Base-by-base conservation (phyloP, 2,888 invertebrate species). In the Diarsia dahlii region DNA sequence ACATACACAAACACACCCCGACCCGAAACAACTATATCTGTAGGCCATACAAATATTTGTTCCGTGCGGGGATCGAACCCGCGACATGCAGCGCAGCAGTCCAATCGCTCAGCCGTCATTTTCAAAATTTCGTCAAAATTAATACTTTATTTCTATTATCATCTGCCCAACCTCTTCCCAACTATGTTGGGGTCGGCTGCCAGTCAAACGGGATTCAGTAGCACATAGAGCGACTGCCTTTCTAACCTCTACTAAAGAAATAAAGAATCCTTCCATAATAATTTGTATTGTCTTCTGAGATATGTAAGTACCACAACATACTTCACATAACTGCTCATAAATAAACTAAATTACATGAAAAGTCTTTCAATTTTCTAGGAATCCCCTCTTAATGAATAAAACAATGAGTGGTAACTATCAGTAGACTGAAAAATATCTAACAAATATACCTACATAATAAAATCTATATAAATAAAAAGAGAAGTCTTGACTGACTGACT, bases 371-470 rank as follows among this genome's bases (percentile, higher is more conserved):
- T 20, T 18, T 23, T 23, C 34, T 52, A 13, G 68, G 60, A 68
- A 23, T 52, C 77, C 18, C 76, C 67, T 52, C 3, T 15, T 13
- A 45, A 50, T 20, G 15, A 76, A 76, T 76, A 4, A 28, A 58
- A 66, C 45, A 50, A 68, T 60, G n/a, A 58, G 45, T 46, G 46
- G 8, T 52, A 50, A 76, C 45, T 45, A 3, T 52, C 39, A 46
- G 52, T 46, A 5, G 1, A 6, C n/a, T 67, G n/a, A n/a, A 58
- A 39, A 62, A 54, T 10, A 0, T 20, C 45, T 46, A 0, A 45
- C 48, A 62, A 54, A 74, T 69, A 48, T 12, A 74, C 8, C 18
- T 45, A n/a, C 1, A 4, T 10, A 70, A 15, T 58, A 34, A 50
- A 54, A 74, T n/a, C n/a, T n/a, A n/a, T n/a, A n/a, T n/a, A n/a